phyloP scores from a whole-genome alignment of 2,888 invertebrate species.

The Ennomos quercinarius region DNA sequence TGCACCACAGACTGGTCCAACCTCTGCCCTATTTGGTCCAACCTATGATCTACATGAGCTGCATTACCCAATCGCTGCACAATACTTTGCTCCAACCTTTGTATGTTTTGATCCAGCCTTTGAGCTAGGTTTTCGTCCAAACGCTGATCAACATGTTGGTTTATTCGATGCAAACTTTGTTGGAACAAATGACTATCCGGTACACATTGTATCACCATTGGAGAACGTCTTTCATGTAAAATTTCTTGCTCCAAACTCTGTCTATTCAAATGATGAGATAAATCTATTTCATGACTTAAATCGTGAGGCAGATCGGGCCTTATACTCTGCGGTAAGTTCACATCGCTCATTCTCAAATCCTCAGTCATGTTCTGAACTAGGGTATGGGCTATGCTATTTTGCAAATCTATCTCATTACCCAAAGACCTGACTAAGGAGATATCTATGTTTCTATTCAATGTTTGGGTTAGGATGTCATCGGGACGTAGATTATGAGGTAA shows the following conservation, averaged over 20 bases:
- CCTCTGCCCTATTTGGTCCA: conserved; percentile 26
- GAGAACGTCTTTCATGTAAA: conserved; percentile 50
- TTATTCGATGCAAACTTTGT: conserved; percentile 23
- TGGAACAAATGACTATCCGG: conserved; percentile 30
- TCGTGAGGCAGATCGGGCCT: conserved; percentile 56
- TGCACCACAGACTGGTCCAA: conserved; percentile 29
- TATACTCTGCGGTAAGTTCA: conserved; percentile 52
- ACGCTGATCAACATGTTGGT: neutral
- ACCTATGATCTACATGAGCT: conserved; percentile 13
- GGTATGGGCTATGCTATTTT: conserved; percentile 55
- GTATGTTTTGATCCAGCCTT: conserved; percentile 29
- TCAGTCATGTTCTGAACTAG: conserved; percentile 63
- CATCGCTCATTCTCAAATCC: conserved; percentile 54
- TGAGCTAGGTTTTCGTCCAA: neutral
- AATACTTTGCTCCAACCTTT: conserved; percentile 12
- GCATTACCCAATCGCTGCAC: conserved; percentile 27
- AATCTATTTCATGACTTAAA: conserved; percentile 61
- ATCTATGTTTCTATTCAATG: conserved; percentile 59
- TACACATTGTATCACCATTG: conserved; percentile 43
- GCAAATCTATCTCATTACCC: conserved; percentile 47
- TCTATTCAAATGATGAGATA: conserved; percentile 63
- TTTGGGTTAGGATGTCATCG: conserved; percentile 57
- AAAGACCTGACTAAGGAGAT: conserved; percentile 45
- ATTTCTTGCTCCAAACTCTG: conserved; percentile 59
- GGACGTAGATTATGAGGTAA: conserved; percentile 27